Conservation (phyloP, 2,113 vertebrate genomes). For the Notothenia rossii region DNA sequence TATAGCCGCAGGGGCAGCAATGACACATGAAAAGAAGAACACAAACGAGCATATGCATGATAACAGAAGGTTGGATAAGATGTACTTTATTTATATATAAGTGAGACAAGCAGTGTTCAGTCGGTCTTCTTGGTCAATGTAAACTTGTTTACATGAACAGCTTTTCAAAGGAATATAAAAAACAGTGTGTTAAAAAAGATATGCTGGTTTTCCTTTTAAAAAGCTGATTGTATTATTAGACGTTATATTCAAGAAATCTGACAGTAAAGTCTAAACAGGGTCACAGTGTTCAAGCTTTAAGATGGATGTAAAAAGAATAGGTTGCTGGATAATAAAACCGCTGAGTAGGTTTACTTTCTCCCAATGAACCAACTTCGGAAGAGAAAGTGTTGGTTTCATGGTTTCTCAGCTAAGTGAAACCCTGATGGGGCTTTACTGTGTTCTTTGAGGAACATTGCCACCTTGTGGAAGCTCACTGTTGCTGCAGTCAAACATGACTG, state of each 20-base stretch:
- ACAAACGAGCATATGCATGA: background rate
- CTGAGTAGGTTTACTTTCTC: background rate
- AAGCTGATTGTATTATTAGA: background rate
- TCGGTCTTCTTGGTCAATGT: too few relatives aligned
- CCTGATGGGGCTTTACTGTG: too few relatives aligned
- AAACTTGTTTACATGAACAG: background rate
- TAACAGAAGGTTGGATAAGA: background rate
- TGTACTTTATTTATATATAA: conserved; percentile 32
- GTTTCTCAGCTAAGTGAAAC: background rate
- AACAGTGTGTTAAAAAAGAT: background rate
- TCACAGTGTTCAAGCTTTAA: background rate
- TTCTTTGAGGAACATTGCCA: conserved; percentile 57
- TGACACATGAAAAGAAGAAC: background rate
- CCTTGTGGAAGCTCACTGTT: conserved; percentile 40
- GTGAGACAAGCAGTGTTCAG: background rate
- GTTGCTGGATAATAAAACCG: background rate
- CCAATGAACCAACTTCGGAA: background rate
- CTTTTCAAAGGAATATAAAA: background rate
- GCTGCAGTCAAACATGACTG: conserved; percentile 31
- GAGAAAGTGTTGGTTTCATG: background rate
- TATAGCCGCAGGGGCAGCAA: background rate
- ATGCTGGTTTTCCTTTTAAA: background rate
- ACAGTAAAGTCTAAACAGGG: background rate
- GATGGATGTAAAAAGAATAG: background rate
- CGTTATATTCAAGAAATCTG: background rate